These are phyloP conservation scores for Acyrthosiphon pisum DNA, from an alignment of 1,140 invertebrate species.

Conservation along the genomic window DNA sequence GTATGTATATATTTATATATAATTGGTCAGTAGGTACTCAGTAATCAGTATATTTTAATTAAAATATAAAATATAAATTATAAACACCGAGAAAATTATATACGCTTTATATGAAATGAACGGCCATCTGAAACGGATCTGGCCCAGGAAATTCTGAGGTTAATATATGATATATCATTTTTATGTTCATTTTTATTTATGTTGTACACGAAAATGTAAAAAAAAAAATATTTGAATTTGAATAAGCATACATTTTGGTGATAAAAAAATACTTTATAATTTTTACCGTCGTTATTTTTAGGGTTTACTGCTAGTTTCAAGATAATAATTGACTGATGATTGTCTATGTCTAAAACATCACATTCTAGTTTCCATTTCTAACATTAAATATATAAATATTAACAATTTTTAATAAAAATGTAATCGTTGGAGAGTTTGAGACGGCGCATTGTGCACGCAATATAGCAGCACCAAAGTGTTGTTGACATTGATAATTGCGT, in stretches of 20 bases:
- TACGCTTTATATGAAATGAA: no score
- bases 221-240: background rate
- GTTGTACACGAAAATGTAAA: background rate
- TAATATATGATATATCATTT: no score
- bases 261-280: background rate
- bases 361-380: background rate
- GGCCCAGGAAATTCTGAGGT: no score
- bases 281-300: background rate
- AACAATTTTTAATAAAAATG: background rate
- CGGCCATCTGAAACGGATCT: background rate
- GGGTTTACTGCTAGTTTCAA: background rate
- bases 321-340: background rate
- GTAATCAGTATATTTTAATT: no score
- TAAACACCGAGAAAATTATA: no score
- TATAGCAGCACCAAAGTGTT: background rate
- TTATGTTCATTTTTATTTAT: no score
- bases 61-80: no score
- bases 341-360: background rate
- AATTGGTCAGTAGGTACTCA: background rate
- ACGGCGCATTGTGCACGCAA: conserved; percentile 42
- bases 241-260: background rate
- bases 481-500: conserved; percentile 26
- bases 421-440: background rate
- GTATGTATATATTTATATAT: background rate
- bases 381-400: background rate